Evolutionary conservation across 2,888 invertebrate species (phyloP), one percentile per base, ranked within the genome.

Genomic region (Himalopsyche anomala): DNA sequence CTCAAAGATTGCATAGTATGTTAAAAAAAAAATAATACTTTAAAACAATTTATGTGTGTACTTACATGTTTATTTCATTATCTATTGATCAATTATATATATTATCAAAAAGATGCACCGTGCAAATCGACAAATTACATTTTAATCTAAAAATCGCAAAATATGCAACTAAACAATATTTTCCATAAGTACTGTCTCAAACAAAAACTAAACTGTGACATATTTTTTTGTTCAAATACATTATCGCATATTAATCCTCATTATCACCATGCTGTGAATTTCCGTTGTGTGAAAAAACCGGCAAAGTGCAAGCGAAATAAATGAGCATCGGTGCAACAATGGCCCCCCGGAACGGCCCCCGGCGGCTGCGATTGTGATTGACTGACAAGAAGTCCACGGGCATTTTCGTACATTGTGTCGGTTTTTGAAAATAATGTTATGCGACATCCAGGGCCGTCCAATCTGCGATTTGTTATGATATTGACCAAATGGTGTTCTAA

Each of bases 211-310:
- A 51, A 51, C 51, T 62, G 19, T 6, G 19, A 62, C 62, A 62
- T 62, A 19, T 19, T 62, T 62, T 62, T 62, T 62, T 62, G 1
- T 62, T 11, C 4, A 62, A 62, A 62, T 17, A 19, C 62, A 62
- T 62, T 62, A 62, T 19, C 62, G 62, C 62, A 62, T 62, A 62
- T 62, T 62, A 62, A 19, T 62, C 62, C 62, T 62, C 62, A 62
- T 62, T 62, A 62, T 62, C 9, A 62, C 11, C 62, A 62, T 11
- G 62, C 62, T 62, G 62, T 62, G 62, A 62, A 62, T 62, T 62
- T 62, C 62, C 62, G 62, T 28, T 62, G 62, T 28, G 62, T 19
- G 28, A 8, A 62, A 62, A 62, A 62, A 62, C 62, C 19, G n/a
- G 62, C 28, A 62, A 62, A 62, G 62, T 62, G 62, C 62, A 62